These are phyloP conservation scores for Lemur catta DNA, from an alignment of 2,797 vertebrate species.

Conservation along the genomic window DNA sequence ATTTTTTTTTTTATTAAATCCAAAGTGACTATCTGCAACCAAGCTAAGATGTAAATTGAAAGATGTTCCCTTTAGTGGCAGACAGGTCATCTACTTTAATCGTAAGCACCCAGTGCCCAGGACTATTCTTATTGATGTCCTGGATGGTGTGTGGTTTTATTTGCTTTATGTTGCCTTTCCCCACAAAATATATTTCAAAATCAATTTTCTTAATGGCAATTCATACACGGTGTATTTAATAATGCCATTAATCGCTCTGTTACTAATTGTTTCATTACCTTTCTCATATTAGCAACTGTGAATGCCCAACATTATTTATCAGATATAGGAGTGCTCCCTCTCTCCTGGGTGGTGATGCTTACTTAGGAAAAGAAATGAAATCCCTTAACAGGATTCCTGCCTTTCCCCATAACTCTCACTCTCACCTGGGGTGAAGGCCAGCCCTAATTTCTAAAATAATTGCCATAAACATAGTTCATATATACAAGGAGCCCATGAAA, in stretches of 20 bases:
- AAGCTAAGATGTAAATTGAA: background rate
- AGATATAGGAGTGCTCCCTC: background rate
- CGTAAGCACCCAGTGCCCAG: background rate
- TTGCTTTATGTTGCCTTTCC: background rate
- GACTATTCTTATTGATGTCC: background rate
- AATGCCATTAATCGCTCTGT: background rate
- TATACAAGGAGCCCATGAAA: background rate
- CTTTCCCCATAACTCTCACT: background rate
- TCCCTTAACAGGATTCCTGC: rapidly evolving
- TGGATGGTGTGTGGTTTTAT: background rate
- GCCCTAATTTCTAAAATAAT: slow-evolving; percentile 64
- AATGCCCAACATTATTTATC: slow-evolving; percentile 37
- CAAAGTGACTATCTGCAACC: background rate
- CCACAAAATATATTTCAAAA: background rate
- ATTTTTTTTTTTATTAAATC: background rate
- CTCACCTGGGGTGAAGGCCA: slow-evolving; percentile 46
- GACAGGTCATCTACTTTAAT: background rate
- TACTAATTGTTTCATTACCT: slow-evolving; percentile 11
- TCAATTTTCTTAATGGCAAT: slow-evolving; percentile 43
- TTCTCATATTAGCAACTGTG: background rate
- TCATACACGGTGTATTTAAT: background rate
- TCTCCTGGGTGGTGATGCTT: background rate
- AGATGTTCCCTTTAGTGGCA: background rate
- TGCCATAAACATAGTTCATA: background rate
- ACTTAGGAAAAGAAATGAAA: background rate